These are phyloP conservation scores for Streptopelia turtur DNA, from an alignment of 2,797 vertebrate genomes.

Conservation along the genomic window DNA sequence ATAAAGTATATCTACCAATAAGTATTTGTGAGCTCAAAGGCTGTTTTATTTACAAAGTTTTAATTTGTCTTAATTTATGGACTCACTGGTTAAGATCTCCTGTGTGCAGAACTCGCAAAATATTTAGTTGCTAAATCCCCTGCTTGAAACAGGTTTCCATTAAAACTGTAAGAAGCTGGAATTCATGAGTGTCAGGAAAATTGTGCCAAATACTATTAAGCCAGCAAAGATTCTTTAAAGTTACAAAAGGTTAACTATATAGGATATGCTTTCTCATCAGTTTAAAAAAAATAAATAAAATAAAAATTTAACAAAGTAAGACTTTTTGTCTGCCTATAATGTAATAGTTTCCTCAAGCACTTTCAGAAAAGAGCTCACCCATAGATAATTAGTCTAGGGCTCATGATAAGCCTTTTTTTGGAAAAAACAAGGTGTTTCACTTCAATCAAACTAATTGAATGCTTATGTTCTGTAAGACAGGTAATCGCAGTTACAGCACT, in stretches of 20 bases:
- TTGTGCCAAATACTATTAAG: not conserved
- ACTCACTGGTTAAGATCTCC: not conserved
- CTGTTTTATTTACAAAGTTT: not conserved
- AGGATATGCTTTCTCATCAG: too few species aligned
- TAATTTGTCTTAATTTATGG: not conserved
- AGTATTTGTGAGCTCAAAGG: not conserved
- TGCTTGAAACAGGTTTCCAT: not conserved
- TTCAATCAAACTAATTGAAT: not conserved
- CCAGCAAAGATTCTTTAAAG: not conserved
- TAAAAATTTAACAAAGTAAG: not conserved
- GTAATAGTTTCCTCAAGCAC: not conserved
- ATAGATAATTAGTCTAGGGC: not conserved
- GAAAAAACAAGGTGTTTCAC: not conserved
- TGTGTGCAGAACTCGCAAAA: not conserved
- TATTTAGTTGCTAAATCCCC: not conserved
- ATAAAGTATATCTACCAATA: not conserved
- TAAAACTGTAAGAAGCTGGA: not conserved
- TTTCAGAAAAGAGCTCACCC: not conserved
- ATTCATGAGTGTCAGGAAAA: not conserved
- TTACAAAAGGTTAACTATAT: not conserved
- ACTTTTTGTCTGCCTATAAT: not conserved
- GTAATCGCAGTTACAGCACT: not conserved
- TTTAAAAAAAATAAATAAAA: too few species aligned
- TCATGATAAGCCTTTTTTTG: not conserved
- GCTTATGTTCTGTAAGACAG: not conserved